A percentile compares a stretch with the other conserved stretches of the same genome.
phyloP scores from a whole-genome alignment of 1,140 invertebrate species.

The Venturia canescens region DNA sequence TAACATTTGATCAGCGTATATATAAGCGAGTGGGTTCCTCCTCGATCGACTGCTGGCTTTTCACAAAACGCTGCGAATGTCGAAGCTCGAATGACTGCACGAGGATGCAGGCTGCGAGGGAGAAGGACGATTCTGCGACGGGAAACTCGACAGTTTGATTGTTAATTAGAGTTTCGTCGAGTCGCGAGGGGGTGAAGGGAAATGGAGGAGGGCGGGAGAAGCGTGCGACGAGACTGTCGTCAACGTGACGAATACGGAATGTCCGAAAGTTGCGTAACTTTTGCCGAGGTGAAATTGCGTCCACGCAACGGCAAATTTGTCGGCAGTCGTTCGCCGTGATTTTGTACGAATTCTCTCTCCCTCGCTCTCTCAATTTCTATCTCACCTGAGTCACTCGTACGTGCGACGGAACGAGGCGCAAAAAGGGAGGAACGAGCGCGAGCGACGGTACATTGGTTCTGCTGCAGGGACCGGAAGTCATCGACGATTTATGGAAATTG shows the following conservation, averaged over 20 bases:
- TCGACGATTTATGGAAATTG: slow-evolving; percentile 62
- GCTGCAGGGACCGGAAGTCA: slow-evolving; percentile 46
- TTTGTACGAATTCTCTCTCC: background rate
- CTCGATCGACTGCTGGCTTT: no score
- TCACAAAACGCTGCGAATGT: no score
- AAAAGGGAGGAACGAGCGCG: background rate
- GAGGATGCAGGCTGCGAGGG: no score
- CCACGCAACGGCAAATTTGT: slow-evolving; percentile 27
- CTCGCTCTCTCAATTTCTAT: background rate
- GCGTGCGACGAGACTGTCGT: background rate
- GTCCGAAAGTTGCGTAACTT: slow-evolving; percentile 31
- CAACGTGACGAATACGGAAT: background rate
- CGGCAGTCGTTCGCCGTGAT: no score
- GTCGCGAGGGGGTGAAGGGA: background rate
- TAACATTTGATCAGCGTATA: no score
- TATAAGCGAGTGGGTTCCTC: no score
- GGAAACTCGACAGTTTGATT: slow-evolving; percentile 31
- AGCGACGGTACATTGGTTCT: background rate
- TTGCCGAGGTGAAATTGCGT: slow-evolving; percentile 13
- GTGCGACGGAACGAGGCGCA: slow-evolving; percentile 21
- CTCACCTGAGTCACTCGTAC: background rate
- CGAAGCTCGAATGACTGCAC: no score
- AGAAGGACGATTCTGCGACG: background rate
- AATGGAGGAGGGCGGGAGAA: background rate
- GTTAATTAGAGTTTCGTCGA: slow-evolving; percentile 33